Evolutionary conservation across 2,888 invertebrate species (phyloP).

Genomic region (Acronicta alni): DNA sequence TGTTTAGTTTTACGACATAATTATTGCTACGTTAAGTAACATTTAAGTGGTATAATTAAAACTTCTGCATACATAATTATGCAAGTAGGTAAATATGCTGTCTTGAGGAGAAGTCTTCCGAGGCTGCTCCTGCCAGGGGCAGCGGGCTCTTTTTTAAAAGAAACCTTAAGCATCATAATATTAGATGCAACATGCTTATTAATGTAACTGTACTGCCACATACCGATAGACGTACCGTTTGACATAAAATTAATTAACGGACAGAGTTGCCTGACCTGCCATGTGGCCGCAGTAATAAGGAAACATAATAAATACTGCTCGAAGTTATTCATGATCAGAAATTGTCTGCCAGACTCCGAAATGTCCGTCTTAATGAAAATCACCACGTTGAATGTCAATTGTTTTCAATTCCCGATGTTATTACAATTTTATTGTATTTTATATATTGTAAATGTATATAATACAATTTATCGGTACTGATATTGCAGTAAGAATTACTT

Average conservation of each 20-base stretch:
- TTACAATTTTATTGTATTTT: too few relatives aligned
- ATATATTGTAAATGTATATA: too few relatives aligned
- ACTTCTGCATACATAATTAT: slow-evolving; percentile 9
- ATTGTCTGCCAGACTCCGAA: too few relatives aligned
- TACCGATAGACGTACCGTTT: slow-evolving; percentile 13
- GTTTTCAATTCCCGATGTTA: too few relatives aligned
- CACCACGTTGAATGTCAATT: too few relatives aligned
- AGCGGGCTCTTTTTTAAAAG: slow-evolving; percentile 9
- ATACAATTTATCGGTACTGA: too few relatives aligned
- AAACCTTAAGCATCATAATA: slow-evolving; percentile 4
- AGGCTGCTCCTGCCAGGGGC: slow-evolving; percentile 1
- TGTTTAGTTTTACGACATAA: too few relatives aligned
- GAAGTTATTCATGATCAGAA: too few relatives aligned
- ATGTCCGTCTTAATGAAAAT: too few relatives aligned
- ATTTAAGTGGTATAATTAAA: too few relatives aligned
- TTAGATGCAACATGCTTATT: slow-evolving; percentile 4
- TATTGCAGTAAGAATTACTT: too few relatives aligned
- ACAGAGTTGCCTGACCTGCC: not conserved
- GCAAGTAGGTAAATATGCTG: slow-evolving; percentile 19
- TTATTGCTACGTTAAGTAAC: too few relatives aligned
- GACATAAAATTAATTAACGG: slow-evolving; percentile 8
- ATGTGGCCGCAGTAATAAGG: not conserved
- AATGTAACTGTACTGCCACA: slow-evolving; percentile 10
- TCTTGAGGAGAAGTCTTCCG: slow-evolving; percentile 1
- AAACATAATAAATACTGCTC: not conserved